phyloP scores from a whole-genome alignment of 2,113 vertebrate species.

The Irena cyanogastra region DNA sequence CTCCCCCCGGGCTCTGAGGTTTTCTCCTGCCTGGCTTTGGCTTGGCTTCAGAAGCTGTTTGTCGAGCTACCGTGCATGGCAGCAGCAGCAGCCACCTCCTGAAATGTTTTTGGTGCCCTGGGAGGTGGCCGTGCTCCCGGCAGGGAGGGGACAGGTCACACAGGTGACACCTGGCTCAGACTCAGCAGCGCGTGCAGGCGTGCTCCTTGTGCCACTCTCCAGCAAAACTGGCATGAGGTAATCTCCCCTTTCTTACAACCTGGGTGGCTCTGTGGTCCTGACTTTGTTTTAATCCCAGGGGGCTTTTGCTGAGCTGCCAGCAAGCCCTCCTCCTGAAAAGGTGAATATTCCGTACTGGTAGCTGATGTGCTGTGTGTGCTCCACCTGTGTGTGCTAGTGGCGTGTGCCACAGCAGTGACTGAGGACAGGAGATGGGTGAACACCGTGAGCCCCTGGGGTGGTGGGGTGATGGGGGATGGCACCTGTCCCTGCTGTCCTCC shows the following conservation, averaged over 20 bases:
- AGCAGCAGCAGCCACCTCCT: not conserved
- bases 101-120: not conserved
- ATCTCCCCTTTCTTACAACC: not conserved
- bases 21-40: not conserved
- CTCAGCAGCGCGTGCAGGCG: accelerated
- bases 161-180: accelerated
- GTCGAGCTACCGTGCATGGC: not conserved
- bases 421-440: not conserved
- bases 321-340: not conserved
- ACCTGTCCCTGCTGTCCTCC: not conserved
- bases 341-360: not conserved
- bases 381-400: not conserved
- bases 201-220: accelerated
- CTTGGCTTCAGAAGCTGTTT: not conserved
- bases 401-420: not conserved
- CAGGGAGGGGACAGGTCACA: accelerated
- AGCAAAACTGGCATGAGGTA: accelerated
- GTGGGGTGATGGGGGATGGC: not conserved
- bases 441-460: accelerated
- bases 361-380: not conserved
- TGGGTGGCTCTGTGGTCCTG: not conserved
- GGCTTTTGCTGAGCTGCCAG: not conserved
- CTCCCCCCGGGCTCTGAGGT: not conserved
- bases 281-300: not conserved
- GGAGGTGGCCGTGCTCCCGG: not conserved